Percentiles rank a stretch among this genome's conserved stretches.
phyloP scores from a whole-genome alignment of 2,888 invertebrate genomes.

The Cotesia congregata region DNA sequence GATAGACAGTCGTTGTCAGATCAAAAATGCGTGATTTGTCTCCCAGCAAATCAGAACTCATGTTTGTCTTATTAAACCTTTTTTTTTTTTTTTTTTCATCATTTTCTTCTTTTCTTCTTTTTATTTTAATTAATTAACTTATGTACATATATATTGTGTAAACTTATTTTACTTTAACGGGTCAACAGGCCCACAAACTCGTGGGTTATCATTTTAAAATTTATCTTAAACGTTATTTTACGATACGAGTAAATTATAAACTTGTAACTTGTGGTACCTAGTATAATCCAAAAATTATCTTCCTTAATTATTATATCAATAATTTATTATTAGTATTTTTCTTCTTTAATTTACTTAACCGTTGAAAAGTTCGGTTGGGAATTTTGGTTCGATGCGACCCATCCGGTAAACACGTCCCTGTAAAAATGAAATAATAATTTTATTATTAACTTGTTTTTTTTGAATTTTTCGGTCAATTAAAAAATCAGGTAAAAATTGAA shows the following conservation, averaged over 20 bases:
- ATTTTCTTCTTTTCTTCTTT: conserved; percentile 25
- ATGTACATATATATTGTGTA: conserved; percentile 53
- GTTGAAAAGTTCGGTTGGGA: conserved; percentile 84
- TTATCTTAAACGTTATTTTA: not conserved
- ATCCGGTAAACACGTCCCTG: conserved; percentile 92
- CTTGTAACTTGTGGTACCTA: not conserved
- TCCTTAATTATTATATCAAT: conserved; percentile 23
- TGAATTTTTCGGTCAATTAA: conserved; percentile 17
- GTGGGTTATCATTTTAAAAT: not conserved
- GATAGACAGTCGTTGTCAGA: conserved; percentile 34
- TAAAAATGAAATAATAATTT: conserved; percentile 42
- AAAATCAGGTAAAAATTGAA: conserved; percentile 42
- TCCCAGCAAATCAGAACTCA: conserved; percentile 48
- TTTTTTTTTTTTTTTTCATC: conserved; percentile 23
- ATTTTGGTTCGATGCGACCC: conserved; percentile 89
- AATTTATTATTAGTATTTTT: conserved; percentile 8
- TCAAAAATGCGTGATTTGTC: conserved; percentile 48
- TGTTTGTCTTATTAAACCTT: conserved; percentile 23
- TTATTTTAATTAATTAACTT: conserved; percentile 34
- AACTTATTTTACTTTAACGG: conserved; percentile 52
- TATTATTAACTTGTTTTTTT: conserved; percentile 17
- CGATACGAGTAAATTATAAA: conserved; percentile 40
- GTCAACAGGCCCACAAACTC: conserved; percentile 49
- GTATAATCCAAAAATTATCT: conserved; percentile 30
- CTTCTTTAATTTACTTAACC: conserved; percentile 76